Evolutionary conservation across 2,888 invertebrate species (phyloP), one percentile per base, ranked within the genome.

Genomic region (Drosophila tripunctata): DNA sequence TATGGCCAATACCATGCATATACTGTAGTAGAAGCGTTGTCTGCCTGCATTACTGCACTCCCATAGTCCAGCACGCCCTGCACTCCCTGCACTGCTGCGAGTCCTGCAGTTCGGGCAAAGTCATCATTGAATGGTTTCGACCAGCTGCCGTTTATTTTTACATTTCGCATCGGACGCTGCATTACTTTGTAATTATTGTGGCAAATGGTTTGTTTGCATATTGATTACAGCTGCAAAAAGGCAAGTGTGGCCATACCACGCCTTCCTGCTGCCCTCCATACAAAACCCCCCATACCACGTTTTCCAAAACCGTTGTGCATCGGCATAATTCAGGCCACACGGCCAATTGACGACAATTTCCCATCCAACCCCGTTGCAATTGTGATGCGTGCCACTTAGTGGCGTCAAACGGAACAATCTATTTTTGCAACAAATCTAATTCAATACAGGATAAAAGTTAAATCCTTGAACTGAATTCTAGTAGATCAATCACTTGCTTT

Each of bases 111-210:
- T 36, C 24, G 14, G 56, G 48, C 36, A 66, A 63, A 64, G 77
- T 67, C 79, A 82, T 73, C 81, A 71, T 56, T 68, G 56, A 24
- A 38, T 51, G 50, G 58, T 65, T 72, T 73, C 63, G 65, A 66
- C 61, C 80, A 76, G 73, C 73, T 79, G 81, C 63, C 79, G 78
- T 80, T 80, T 80, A 80, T 84, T 80, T 80, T 77, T 78, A 65
- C 81, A 84, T 80, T 80, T 80, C 67, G 65, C 67, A 61, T 48
- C 68, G 73, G 65, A 47, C 69, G 73, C 77, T 66, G 86, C 83
- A 83, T 83, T 83, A 83, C 83, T 83, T 83, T 83, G 88, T 88
- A 88, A 88, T 88, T 88, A 88, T 88, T 86, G 81, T 81, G 78
- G 81, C 79, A 80, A 78, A 88, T 86, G 88, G 80, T 88, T 88